Evolutionary conservation across 2,113 vertebrate genomes (phyloP).

Genomic region (Nymphicus hollandicus): DNA sequence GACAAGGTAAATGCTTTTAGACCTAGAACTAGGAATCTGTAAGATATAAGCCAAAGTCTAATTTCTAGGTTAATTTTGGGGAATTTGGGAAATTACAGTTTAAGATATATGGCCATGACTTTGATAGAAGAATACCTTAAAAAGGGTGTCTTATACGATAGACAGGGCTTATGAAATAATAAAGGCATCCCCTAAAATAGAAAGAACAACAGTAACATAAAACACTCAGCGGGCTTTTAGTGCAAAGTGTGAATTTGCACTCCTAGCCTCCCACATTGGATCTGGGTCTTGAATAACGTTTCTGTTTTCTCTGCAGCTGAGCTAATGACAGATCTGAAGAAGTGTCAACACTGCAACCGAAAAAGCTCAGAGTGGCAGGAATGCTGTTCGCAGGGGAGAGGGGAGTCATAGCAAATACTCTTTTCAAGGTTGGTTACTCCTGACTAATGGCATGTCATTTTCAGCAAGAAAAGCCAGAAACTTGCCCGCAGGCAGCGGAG

Average conservation of each 20-base stretch:
- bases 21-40: neutral
- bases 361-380: neutral
- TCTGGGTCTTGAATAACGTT: neutral
- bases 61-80: neutral
- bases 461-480: neutral
- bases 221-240: neutral
- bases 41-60: neutral
- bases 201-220: neutral
- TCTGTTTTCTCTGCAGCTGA: conserved; percentile 35
- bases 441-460: neutral
- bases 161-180: neutral
- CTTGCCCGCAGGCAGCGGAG: neutral
- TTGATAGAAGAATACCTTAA: neutral
- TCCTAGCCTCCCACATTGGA: neutral
- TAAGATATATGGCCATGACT: neutral
- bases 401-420: neutral
- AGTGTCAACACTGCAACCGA: neutral
- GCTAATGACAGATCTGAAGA: neutral
- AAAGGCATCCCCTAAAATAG: neutral
- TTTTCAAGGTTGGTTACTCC: neutral
- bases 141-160: fast-evolving
- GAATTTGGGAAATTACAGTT: neutral
- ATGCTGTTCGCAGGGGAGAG: neutral
- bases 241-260: neutral
- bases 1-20: neutral